phyloP scores from a whole-genome alignment of 2,888 invertebrate species.

The Hanleya hanleyi region DNA sequence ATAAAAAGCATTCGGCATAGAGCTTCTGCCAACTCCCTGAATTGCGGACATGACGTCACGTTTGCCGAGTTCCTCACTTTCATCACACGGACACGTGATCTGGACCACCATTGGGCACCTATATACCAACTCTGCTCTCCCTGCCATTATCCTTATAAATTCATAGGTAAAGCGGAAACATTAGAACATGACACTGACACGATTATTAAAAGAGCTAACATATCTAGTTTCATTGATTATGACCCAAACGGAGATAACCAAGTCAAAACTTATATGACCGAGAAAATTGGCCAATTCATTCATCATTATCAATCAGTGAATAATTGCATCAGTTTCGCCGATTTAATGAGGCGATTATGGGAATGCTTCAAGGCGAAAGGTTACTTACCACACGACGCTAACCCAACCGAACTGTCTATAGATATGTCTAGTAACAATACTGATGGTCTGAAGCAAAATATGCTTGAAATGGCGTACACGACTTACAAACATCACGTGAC shows the following conservation, averaged over 20 bases:
- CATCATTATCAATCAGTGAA: not conserved
- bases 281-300: not conserved
- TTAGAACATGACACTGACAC: not conserved
- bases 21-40: not conserved
- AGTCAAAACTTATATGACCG: not conserved
- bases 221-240: not conserved
- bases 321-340: not conserved
- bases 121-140: not conserved
- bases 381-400: not conserved
- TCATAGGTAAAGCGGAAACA: not conserved
- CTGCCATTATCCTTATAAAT: not conserved
- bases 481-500: not conserved
- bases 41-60: not conserved
- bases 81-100: not conserved
- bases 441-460: not conserved
- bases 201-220: not conserved
- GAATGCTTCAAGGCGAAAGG: not conserved
- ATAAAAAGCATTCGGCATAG: not conserved
- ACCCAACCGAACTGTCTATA: not conserved
- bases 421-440: not conserved
- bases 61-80: not conserved
- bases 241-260: not conserved
- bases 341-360: not conserved
- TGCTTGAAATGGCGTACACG: not conserved
- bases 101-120: not conserved